Evolutionary conservation across 2,888 invertebrate genomes (phyloP).

Genomic region (Agrochola lota): DNA sequence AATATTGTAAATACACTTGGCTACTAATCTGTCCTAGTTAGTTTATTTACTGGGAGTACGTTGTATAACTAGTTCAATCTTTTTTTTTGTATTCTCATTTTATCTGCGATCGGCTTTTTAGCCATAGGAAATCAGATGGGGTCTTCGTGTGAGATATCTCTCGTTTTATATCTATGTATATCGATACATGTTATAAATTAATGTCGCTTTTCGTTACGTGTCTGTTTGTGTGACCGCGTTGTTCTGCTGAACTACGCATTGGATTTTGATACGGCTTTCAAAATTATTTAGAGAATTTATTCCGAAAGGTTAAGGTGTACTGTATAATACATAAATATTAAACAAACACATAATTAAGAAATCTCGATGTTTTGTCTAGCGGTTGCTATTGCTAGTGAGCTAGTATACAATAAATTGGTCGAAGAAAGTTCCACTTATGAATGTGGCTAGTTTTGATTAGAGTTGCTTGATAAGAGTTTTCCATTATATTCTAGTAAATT

Average conservation of each 20-base stretch:
- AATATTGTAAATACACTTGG: slow-evolving; percentile 42
- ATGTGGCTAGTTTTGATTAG: no score
- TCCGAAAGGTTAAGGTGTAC: not conserved
- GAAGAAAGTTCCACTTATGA: not conserved
- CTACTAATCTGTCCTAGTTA: slow-evolving; percentile 30
- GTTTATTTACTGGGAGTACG: slow-evolving; percentile 19
- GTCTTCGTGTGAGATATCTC: not conserved
- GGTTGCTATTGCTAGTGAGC: no score
- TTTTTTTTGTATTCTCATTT: not conserved
- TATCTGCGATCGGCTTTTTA: not conserved
- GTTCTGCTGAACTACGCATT: no score
- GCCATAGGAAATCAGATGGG: not conserved
- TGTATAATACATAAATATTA: not conserved
- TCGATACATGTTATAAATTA: no score
- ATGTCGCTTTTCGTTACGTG: no score
- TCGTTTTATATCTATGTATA: not conserved
- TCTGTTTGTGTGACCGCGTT: no score
- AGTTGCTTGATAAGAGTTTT: no score
- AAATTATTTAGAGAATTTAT: not conserved
- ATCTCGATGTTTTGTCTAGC: not conserved
- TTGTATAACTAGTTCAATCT: not conserved
- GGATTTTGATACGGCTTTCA: no score
- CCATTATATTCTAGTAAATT: no score
- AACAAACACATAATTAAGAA: not conserved
- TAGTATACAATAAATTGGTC: not conserved